Base-by-base conservation (phyloP, 2,888 invertebrate species). In the Melikaiella ostensackeni region DNA sequence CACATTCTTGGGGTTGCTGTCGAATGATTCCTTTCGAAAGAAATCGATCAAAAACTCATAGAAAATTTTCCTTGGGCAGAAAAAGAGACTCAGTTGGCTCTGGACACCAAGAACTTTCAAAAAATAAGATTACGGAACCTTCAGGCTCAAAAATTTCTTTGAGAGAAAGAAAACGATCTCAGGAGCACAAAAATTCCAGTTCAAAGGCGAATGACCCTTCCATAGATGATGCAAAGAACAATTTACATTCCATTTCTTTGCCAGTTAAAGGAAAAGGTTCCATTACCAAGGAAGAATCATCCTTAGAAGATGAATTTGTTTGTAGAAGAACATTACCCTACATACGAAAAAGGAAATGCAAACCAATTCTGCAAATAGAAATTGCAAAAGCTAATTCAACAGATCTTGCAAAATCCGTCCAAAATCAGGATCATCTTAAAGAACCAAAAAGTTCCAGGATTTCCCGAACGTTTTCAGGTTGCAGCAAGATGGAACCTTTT, bases 251-350 rank as follows among this genome's bases (percentile, higher is more conserved):
- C 13, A 11, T 13, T 1, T 5, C 21, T 21, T 24, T 24, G 13
- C 57, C 21, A 24, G 21, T 13, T 4, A 21, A 27, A 33, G 70
- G 38, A 57, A 66, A 27, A 57, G 30, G 61, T 61, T 11, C 55
- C 24, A 0, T 21, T 0, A 11, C 33, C 1, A 75, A 77, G 24
- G 63, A 61, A 42, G 64, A 77, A 59, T n/a, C 3, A 6, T 5
- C 19, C 3, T 2, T 16, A 35, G 64, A 64, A 33, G 75, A 79
- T 33, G 59, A 33, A 3, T 77, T 30, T 27, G 78, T 78, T 63
- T 82, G 82, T 24, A 77, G 77, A 61, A 30, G 82, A 75, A 81
- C 74, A 30, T 66, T 77, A 62, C 75, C 66, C 11, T 81, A 81
- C 55, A 61, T 75, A n/a, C 66, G 81, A 77, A 9, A 82, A 82